Evolutionary conservation across 1,140 invertebrate genomes (phyloP).

Genomic region (Drosophila tristis): DNA sequence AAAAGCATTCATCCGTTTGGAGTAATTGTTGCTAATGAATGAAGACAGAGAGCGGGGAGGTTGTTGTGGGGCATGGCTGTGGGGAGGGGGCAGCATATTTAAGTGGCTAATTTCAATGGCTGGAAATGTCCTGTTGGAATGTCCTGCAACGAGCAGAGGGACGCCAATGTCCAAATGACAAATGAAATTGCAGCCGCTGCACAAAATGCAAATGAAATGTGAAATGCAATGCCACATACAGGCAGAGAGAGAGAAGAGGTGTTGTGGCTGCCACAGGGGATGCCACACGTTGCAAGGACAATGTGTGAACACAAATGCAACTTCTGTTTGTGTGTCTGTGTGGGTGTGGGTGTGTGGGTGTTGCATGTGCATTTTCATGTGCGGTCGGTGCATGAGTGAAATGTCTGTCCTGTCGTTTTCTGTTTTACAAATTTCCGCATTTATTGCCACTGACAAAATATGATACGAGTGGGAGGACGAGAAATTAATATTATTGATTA

Average conservation of each 20-base stretch:
- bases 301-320: slow-evolving; percentile 72
- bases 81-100: slow-evolving; percentile 41
- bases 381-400: slow-evolving; percentile 59
- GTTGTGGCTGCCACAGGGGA: slow-evolving; percentile 4
- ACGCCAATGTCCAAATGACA: slow-evolving; percentile 32
- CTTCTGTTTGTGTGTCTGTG: not conserved
- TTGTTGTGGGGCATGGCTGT: not conserved
- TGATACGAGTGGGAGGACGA: slow-evolving; percentile 58
- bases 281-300: slow-evolving; percentile 48
- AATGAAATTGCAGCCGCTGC: slow-evolving; percentile 79
- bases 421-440: slow-evolving; percentile 80
- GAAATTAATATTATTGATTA: slow-evolving; percentile 84
- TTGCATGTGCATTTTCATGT: slow-evolving; percentile 20
- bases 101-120: slow-evolving; percentile 76
- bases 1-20: slow-evolving; percentile 59
- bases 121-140: slow-evolving; percentile 48
- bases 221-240: slow-evolving; percentile 40
- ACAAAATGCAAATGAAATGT: slow-evolving; percentile 82
- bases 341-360: slow-evolving; percentile 18
- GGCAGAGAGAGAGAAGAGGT: not conserved
- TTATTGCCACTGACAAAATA: slow-evolving; percentile 83
- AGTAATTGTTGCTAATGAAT: slow-evolving; percentile 81
- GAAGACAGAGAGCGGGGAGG: not conserved
- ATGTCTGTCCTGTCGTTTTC: slow-evolving; percentile 56
- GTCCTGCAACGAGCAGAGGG: not conserved